Evolutionary conservation across 1,140 invertebrate genomes (phyloP).

Genomic region (Glomeris maerens): DNA sequence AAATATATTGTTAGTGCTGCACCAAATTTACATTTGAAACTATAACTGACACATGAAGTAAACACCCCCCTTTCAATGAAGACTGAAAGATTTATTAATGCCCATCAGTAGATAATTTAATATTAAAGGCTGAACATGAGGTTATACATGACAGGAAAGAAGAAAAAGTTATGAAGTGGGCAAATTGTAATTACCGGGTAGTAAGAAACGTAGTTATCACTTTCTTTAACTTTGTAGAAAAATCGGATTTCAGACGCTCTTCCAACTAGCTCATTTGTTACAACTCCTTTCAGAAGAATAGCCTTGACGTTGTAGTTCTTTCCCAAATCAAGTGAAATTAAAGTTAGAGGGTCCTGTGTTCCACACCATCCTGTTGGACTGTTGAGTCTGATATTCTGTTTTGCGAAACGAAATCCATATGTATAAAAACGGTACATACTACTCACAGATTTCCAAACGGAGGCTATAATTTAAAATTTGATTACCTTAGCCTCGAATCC

Average conservation of each 20-base stretch:
- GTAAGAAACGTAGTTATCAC: slow-evolving; percentile 88
- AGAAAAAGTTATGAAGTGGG: too few species aligned
- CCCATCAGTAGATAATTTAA: too few species aligned
- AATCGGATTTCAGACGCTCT: slow-evolving; percentile 87
- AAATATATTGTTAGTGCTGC: too few species aligned
- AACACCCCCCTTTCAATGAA: too few species aligned
- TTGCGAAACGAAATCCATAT: slow-evolving; percentile 18
- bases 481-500: slow-evolving; percentile 24
- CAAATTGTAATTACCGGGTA: slow-evolving; percentile 48
- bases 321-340: slow-evolving; percentile 85
- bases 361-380: slow-evolving; percentile 92
- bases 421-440: slow-evolving; percentile 2
- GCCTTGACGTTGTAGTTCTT: slow-evolving; percentile 72
- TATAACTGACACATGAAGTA: too few species aligned
- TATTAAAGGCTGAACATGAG: too few species aligned
- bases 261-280: slow-evolving; percentile 87
- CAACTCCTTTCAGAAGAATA: slow-evolving; percentile 76
- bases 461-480: slow-evolving; percentile 15
- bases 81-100: too few species aligned
- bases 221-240: slow-evolving; percentile 88
- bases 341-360: slow-evolving; percentile 76
- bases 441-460: slow-evolving; percentile 19
- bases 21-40: too few species aligned
- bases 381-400: slow-evolving; percentile 76
- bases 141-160: too few species aligned